Percentiles rank a stretch among this genome's conserved stretches.
phyloP scores from a whole-genome alignment of 2,797 vertebrate genomes.

The Onychomys leucogaster region DNA sequence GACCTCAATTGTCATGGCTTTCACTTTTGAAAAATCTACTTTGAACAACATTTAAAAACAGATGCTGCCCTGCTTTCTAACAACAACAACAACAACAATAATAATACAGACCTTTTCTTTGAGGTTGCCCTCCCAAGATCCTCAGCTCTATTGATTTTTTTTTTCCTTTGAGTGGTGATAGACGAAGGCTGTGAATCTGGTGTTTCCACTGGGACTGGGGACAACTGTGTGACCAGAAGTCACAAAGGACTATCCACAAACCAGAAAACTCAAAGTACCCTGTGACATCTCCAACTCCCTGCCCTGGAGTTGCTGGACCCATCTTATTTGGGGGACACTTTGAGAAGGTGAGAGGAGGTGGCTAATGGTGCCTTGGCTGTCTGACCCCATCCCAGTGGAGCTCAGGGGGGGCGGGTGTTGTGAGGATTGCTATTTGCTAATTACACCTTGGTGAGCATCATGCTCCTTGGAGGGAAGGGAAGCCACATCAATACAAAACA shows the following conservation, averaged over 20 bases:
- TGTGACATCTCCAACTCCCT: neutral
- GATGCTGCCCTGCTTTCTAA: neutral
- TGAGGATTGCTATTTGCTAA: conserved; percentile 43
- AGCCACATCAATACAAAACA: conserved; percentile 47
- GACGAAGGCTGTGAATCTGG: neutral
- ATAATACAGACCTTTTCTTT: neutral
- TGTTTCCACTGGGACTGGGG: neutral
- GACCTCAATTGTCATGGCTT: neutral
- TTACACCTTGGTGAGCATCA: neutral
- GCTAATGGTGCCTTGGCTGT: neutral
- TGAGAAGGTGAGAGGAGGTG: neutral
- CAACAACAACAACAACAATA: neutral
- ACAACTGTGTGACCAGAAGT: neutral
- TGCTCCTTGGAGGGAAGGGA: conserved; percentile 58
- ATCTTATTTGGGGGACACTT: neutral
- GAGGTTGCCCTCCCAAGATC: neutral
- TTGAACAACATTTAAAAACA: neutral
- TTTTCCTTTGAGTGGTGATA: neutral
- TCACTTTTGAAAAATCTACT: neutral
- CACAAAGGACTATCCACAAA: neutral
- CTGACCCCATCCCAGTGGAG: neutral
- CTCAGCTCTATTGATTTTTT: neutral
- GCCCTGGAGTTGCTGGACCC: neutral
- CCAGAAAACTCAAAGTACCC: neutral
- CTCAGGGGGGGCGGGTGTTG: no score